Evolutionary conservation across 2,888 invertebrate species (phyloP), one percentile per base, ranked within the genome.

Genomic region (Lasioglossum leucozonium): DNA sequence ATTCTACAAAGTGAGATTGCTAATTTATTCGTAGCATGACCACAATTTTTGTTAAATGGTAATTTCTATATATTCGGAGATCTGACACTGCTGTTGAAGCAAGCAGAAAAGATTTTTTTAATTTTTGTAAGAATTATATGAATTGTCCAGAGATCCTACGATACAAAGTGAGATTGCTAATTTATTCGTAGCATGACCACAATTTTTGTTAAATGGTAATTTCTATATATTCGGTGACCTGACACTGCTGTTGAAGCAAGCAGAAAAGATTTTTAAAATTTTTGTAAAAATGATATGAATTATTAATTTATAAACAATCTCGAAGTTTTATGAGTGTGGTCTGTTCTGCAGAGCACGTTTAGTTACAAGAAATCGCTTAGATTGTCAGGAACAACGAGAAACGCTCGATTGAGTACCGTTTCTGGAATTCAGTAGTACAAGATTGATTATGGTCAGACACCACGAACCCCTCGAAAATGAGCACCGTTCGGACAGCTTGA

Each of bases 371-470:
- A 26, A 5, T 58, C 13, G 26, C 26, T 58, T 58, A 13, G 26
- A 1, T 26, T 13, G 16, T 58, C 26, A 16, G 13, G 26, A 13
- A n/a, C 10, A 4, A 26, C 13, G 26, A 26, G 13, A 4, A 4
- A 26, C 16, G n/a, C 13, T 58, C 26, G 10, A 58, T 62, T 16
- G 0, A 30, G 6, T 13, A 6, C 62, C 0, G 13, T 62, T 62
- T 13, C 30, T 16, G 16, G 6, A 0, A 62, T 80, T 80, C 76
- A 84, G 81, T 83, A 76, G 84, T 81, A 47, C 65, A 51, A 79
- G 47, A 13, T 72, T 18, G 73, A 47, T 40, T 62, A 75, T 80
- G 78, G 78, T 85, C 88, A 81, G 87, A 67, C 89, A 58, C 34
- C 58, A 65, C 51, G 30, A 77, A 58, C 74, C 67, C 83, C 84